phyloP scores from a whole-genome alignment of 2,797 vertebrate genomes.

The Fundulus diaphanus region DNA sequence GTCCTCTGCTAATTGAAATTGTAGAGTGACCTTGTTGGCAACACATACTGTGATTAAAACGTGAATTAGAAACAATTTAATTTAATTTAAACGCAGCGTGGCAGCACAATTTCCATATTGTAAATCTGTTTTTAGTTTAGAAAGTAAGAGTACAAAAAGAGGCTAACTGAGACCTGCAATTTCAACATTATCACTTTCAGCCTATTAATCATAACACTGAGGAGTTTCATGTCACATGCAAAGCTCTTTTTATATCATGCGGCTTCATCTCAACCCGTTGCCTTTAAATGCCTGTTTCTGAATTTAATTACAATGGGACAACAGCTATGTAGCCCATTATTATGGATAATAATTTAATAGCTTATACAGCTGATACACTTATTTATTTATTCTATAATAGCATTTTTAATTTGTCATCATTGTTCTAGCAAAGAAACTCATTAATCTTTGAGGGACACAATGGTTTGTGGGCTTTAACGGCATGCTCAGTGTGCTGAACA shows the following conservation, averaged over 20 bases:
- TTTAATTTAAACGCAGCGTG: slow-evolving; percentile 34
- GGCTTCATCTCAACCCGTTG: slow-evolving; percentile 73
- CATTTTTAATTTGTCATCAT: slow-evolving; percentile 68
- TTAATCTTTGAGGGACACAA: slow-evolving; percentile 42
- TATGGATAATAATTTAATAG: slow-evolving; percentile 69
- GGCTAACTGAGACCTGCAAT: slow-evolving; percentile 51
- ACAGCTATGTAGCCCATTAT: slow-evolving; percentile 50
- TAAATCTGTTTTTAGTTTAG: slow-evolving; percentile 33
- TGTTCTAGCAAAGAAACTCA: slow-evolving; percentile 42
- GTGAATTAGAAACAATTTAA: slow-evolving; percentile 39
- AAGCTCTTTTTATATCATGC: slow-evolving; percentile 60
- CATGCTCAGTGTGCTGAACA: slow-evolving; percentile 13
- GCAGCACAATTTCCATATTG: slow-evolving; percentile 30
- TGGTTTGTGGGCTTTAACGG: slow-evolving; percentile 2
- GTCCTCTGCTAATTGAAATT: slow-evolving; percentile 44
- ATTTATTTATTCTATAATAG: slow-evolving; percentile 65
- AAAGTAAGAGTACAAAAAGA: slow-evolving; percentile 30
- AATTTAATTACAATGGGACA: slow-evolving; percentile 73
- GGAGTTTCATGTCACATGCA: slow-evolving; percentile 76
- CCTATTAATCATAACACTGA: slow-evolving; percentile 70
- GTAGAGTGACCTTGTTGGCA: slow-evolving; percentile 47
- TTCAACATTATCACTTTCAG: slow-evolving; percentile 71
- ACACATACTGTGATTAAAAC: slow-evolving; percentile 60
- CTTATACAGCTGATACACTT: slow-evolving; percentile 53
- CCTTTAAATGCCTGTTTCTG: slow-evolving; percentile 75